Conservation (phyloP, 2,797 vertebrate genomes). For the Tokudaia tokunoshimensis region DNA sequence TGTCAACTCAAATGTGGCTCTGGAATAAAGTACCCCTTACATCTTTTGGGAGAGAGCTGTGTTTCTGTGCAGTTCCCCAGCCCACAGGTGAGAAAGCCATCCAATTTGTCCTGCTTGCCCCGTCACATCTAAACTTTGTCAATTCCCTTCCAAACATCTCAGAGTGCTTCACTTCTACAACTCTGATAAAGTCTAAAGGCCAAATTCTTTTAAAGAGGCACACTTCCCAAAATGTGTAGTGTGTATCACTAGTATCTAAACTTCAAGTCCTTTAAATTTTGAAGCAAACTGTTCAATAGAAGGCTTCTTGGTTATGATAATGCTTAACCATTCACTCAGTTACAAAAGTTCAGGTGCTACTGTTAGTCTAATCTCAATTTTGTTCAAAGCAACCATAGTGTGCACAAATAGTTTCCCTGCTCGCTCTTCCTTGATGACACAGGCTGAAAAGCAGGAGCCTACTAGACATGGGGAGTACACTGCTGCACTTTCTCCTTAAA, state of each 20-base stretch:
- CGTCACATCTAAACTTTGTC: too few relatives aligned
- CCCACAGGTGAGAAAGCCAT: not conserved
- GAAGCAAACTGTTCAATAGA: not conserved
- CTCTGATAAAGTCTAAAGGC: not conserved
- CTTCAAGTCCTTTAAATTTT: slow-evolving; percentile 14
- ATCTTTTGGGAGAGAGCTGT: not conserved
- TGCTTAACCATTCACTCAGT: not conserved
- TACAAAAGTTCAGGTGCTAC: not conserved
- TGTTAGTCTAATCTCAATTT: not conserved
- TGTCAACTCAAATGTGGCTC: not conserved
- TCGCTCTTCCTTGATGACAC: not conserved
- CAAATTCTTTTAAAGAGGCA: not conserved
- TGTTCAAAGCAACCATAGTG: not conserved
- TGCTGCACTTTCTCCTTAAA: not conserved
- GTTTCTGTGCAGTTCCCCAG: not conserved
- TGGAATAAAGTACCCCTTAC: not conserved
- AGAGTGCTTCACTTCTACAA: not conserved
- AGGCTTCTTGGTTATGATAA: not conserved
- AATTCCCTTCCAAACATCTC: not conserved
- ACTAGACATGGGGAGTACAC: not conserved
- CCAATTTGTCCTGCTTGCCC: not conserved
- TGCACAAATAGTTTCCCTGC: not conserved
- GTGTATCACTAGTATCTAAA: not conserved
- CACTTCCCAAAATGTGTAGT: not conserved
- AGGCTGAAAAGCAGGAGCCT: not conserved